Base-by-base conservation (phyloP, 2,113 vertebrate species). In the Pionites leucogaster region DNA sequence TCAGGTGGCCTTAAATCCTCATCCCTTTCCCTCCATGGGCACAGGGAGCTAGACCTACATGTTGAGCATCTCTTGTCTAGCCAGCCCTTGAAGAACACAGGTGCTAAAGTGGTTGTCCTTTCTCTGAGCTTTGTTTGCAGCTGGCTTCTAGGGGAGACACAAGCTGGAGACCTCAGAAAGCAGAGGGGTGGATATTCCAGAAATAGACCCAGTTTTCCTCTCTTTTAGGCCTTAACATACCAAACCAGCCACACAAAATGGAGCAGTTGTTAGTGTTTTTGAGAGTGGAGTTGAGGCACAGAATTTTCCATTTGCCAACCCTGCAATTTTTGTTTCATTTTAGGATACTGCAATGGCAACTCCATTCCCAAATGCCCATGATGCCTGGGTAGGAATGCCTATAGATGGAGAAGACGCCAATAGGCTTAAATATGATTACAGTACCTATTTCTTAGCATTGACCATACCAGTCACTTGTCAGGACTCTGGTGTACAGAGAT, bases 251-350 rank as follows among this genome's bases (percentile, higher is more conserved):
- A 10, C 33, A 55, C 5, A 42, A 57, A 77, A 69, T 7, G 3
- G 29, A 82, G 17, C 25, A 94, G 67, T 50, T 7, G 10, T 44
- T 65, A 57, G 7, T 24, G 23, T 22, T 81, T 82, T 50, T 80
- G 70, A 92, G 59, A 49, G 44, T 0, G 0, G 33, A 31, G 6
- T 20, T 44, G 63, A 80, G 37, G 49, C 17, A 29, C 8, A 24
- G 49, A 68, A 8, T 10, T 74, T 86, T 52, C 59, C 50, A n/a
- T 17, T 7, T 88, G 39, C 29, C 41, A 83, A 46, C 18, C 6
- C 17, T 1, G 0, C 10, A 28, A 69, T 68, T 72, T 71, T 53
- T 67, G 15, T 57, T 76, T 37, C 17, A 28, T 42, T 95, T 93
- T 33, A 57, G 5, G 27, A 17, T 41, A 19, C 28, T 82, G 17